These are phyloP conservation scores for Hylaeus volcanicus DNA, from an alignment of 1,140 invertebrate genomes.

Conservation along the genomic window DNA sequence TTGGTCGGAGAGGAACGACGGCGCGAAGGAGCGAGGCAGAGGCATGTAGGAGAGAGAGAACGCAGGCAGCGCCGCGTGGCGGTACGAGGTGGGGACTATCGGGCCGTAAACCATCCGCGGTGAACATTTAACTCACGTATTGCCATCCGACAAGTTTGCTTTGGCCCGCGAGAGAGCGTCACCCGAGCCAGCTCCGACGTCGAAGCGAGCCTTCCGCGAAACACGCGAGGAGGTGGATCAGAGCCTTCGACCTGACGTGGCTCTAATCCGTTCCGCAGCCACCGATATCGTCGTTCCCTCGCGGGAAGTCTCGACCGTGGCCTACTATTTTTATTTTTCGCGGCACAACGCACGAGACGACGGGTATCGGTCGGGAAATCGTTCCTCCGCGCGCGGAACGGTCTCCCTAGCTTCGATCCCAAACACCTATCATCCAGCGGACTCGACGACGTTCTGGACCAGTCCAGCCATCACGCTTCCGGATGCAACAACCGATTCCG, in stretches of 20 bases:
- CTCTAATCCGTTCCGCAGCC: constrained; percentile 25
- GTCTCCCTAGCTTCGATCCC: neutral
- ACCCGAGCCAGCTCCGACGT: constrained; percentile 70
- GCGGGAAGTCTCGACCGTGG: neutral
- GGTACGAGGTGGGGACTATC: constrained; percentile 80
- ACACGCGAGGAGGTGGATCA: constrained; percentile 58
- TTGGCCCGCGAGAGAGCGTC: constrained; percentile 80
- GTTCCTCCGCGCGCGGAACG: constrained; percentile 18
- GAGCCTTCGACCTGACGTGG: constrained; percentile 39
- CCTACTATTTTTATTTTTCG: neutral
- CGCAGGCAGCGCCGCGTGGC: constrained; percentile 80
- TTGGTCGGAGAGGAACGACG: constrained; percentile 23
- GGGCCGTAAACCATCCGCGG: constrained; percentile 81
- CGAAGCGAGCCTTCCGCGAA: constrained; percentile 55
- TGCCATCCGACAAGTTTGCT: constrained; percentile 82
- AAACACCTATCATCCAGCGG: neutral
- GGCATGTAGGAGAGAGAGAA: constrained; percentile 64
- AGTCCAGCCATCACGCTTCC: constrained; percentile 13
- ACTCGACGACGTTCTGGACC: neutral
- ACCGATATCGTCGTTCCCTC: neutral
- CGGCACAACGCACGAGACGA: neutral
- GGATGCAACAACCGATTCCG: constrained; percentile 45
- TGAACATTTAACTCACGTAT: constrained; percentile 82
- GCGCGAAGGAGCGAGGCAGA: constrained; percentile 49
- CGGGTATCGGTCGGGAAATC: constrained; percentile 1